Evolutionary conservation across 1,140 invertebrate species (phyloP).

Genomic region (silkworm (Bombyx mori)): DNA sequence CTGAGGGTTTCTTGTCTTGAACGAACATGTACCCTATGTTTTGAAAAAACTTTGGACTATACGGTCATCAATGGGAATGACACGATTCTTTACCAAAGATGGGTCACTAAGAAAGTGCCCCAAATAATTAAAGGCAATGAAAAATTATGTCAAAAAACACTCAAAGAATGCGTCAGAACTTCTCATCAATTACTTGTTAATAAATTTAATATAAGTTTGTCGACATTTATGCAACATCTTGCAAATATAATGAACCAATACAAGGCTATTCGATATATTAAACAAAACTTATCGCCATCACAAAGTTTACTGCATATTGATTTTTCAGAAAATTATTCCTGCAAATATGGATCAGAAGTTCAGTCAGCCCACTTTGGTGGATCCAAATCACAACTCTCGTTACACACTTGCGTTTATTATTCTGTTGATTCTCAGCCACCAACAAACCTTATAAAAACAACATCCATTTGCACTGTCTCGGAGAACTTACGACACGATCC

Average conservation of each 20-base stretch:
- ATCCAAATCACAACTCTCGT: slow-evolving; percentile 14
- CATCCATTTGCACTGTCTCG: too few species aligned
- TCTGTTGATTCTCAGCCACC: neutral
- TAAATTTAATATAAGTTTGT: slow-evolving; percentile 7
- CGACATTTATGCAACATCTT: slow-evolving; percentile 11
- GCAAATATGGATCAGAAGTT: slow-evolving; percentile 17
- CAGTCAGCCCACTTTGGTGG: slow-evolving; percentile 21
- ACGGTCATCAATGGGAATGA: slow-evolving; percentile 12
- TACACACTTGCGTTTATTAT: slow-evolving; percentile 20
- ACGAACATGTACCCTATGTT: slow-evolving; percentile 16
- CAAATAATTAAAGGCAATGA: slow-evolving; percentile 5
- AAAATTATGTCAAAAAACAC: slow-evolving; percentile 7
- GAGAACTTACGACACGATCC: slow-evolving; percentile 1
- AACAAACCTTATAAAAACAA: neutral
- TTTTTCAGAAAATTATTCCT: too few species aligned
- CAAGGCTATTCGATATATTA: slow-evolving; percentile 8
- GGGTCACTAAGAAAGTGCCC: slow-evolving; percentile 12
- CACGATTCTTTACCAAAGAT: slow-evolving; percentile 16
- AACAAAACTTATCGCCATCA: slow-evolving; percentile 10
- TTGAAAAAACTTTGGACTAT: slow-evolving; percentile 6
- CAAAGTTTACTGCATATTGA: slow-evolving; percentile 17
- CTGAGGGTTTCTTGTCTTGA: slow-evolving; percentile 14
- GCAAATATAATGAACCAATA: slow-evolving; percentile 13
- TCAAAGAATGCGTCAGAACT: slow-evolving; percentile 9
- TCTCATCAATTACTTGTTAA: slow-evolving; percentile 1